Evolutionary conservation across 2,888 invertebrate genomes (phyloP).

Genomic region (Nomada ruficornis): DNA sequence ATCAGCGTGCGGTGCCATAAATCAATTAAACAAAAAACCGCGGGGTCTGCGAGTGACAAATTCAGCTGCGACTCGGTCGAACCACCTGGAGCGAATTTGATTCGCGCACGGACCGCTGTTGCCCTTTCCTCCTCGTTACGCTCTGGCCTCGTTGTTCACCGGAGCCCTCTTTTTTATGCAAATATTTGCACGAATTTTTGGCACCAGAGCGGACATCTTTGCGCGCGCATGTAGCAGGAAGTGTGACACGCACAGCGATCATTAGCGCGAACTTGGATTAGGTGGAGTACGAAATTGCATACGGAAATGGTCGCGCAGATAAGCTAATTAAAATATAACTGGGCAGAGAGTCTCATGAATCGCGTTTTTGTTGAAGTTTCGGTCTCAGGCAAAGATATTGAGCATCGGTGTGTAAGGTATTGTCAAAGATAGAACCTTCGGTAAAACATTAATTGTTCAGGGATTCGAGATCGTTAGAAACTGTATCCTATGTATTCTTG

Average conservation of each 20-base stretch:
- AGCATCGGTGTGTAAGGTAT: not conserved
- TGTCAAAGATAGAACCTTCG: slow-evolving; percentile 24
- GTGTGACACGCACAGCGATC: too few species aligned
- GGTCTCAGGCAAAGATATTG: not conserved
- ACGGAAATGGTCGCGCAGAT: too few species aligned
- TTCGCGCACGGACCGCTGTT: slow-evolving; percentile 41
- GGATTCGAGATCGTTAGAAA: slow-evolving; percentile 80
- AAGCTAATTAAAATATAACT: too few species aligned
- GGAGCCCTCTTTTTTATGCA: slow-evolving; percentile 1
- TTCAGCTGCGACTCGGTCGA: slow-evolving; percentile 58
- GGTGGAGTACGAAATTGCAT: too few species aligned
- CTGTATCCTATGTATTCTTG: slow-evolving; percentile 73
- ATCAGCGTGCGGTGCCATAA: slow-evolving; percentile 56
- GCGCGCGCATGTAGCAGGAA: too few species aligned
- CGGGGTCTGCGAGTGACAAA: slow-evolving; percentile 61
- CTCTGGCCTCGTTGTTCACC: slow-evolving; percentile 9
- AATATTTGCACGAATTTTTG: slow-evolving; percentile 27
- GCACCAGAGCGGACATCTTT: too few species aligned
- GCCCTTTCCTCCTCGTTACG: slow-evolving; percentile 41
- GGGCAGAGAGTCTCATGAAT: too few species aligned
- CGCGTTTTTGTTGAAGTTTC: not conserved
- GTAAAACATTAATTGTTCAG: slow-evolving; percentile 79
- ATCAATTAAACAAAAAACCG: slow-evolving; percentile 67
- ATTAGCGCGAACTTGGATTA: too few species aligned
- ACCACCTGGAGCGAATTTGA: slow-evolving; percentile 60